phyloP scores from a whole-genome alignment of 2,797 vertebrate genomes.

The Podarcis lilfordi region DNA sequence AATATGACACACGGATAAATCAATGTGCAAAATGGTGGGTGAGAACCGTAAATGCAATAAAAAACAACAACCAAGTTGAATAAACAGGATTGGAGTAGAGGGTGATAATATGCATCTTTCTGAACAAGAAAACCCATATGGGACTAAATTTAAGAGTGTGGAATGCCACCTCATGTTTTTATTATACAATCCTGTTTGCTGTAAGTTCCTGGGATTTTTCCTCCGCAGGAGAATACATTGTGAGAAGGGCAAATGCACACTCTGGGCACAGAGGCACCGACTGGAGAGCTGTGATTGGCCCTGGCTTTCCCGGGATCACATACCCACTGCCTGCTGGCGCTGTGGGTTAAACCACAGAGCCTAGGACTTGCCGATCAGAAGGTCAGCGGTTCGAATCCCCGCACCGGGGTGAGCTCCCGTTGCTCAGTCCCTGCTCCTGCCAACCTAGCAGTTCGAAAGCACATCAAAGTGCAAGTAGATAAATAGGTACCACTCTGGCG shows the following conservation, averaged over 20 bases:
- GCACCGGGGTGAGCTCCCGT: too few species aligned
- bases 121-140: too few species aligned
- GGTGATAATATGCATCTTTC: not conserved
- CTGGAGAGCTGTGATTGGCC: not conserved
- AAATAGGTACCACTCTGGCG: too few species aligned
- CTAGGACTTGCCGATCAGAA: too few species aligned
- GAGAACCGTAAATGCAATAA: not conserved
- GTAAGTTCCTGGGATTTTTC: not conserved
- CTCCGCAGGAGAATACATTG: not conserved
- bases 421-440: too few species aligned
- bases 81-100: not conserved
- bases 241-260: not conserved
- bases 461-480: too few species aligned
- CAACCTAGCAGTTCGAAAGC: too few species aligned
- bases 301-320: not conserved
- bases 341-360: too few species aligned
- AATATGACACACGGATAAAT: not conserved
- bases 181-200: not conserved
- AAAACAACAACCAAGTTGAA: not conserved
- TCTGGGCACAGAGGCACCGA: not conserved
- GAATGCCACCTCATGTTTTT: not conserved
- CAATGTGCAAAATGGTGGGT: too few species aligned
- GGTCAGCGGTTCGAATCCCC: too few species aligned
- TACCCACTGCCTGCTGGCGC: not conserved
- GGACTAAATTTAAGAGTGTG: not conserved